A percentile compares a stretch with the other conserved stretches of the same genome.
These are phyloP conservation scores for Tiliacea citrago DNA, from an alignment of 2,888 invertebrate genomes.

Conservation along the genomic window DNA sequence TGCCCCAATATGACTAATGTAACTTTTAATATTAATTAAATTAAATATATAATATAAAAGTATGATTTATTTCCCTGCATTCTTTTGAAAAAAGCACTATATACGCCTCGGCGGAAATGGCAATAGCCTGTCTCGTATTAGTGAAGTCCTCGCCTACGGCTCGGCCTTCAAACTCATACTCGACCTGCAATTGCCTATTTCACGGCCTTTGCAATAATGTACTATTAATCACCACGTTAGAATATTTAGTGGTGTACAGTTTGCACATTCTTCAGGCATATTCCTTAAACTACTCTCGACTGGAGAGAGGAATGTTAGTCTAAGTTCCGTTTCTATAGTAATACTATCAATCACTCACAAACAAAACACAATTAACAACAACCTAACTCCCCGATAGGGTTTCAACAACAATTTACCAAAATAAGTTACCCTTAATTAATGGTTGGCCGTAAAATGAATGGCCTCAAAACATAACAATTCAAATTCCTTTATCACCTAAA, in stretches of 20 bases:
- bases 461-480: slow-evolving; percentile 49
- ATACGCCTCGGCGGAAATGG: no score
- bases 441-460: slow-evolving; percentile 37
- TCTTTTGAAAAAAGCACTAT: no score
- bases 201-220: no score
- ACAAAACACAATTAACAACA: slow-evolving; percentile 29
- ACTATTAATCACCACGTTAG: not conserved
- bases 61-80: no score
- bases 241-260: not conserved
- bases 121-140: no score
- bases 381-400: slow-evolving; percentile 25
- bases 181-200: no score
- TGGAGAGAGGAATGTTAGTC: slow-evolving; percentile 8
- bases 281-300: not conserved
- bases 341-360: slow-evolving; percentile 36
- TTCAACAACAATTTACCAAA: slow-evolving; percentile 40
- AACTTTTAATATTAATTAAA: no score
- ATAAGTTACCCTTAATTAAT: slow-evolving; percentile 44
- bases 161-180: no score
- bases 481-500: slow-evolving; percentile 59
- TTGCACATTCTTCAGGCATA: not conserved
- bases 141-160: no score
- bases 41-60: no score
- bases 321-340: slow-evolving; percentile 1
- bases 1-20: no score